Evolutionary conservation across 2,888 invertebrate genomes (phyloP).

Genomic region (Leptinotarsa peninsularis): DNA sequence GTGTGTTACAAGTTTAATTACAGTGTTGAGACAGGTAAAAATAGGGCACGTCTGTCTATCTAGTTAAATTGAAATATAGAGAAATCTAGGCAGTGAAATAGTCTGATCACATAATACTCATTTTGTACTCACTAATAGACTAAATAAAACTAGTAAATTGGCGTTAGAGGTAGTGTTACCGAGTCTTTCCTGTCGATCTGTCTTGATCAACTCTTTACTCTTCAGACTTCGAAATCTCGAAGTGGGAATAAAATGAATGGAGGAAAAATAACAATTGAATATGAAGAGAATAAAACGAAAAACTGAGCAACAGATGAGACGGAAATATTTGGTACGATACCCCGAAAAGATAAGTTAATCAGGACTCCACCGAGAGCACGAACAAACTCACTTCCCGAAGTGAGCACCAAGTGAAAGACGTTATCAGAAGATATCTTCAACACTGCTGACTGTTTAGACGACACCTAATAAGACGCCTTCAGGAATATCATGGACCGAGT

Average conservation of each 20-base stretch:
- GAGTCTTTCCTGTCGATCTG: too few species aligned
- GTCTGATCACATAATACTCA: too few species aligned
- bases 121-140: too few species aligned
- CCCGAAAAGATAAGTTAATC: not conserved
- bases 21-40: slow-evolving; percentile 13
- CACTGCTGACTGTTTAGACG: not conserved
- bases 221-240: not conserved
- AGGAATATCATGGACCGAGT: not conserved
- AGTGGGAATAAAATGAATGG: not conserved
- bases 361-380: not conserved
- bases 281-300: not conserved
- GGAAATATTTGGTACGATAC: not conserved
- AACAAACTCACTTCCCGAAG: not conserved
- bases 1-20: slow-evolving; percentile 40
- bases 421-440: not conserved
- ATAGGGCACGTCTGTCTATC: slow-evolving; percentile 14
- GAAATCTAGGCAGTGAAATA: not conserved
- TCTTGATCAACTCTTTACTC: too few species aligned
- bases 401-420: not conserved
- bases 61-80: slow-evolving; percentile 7
- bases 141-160: too few species aligned
- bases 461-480: not conserved
- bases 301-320: not conserved
- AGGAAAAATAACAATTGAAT: not conserved
- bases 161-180: too few species aligned